Base-by-base conservation (phyloP, 1,140 invertebrate species). In the Theocolax elegans region DNA sequence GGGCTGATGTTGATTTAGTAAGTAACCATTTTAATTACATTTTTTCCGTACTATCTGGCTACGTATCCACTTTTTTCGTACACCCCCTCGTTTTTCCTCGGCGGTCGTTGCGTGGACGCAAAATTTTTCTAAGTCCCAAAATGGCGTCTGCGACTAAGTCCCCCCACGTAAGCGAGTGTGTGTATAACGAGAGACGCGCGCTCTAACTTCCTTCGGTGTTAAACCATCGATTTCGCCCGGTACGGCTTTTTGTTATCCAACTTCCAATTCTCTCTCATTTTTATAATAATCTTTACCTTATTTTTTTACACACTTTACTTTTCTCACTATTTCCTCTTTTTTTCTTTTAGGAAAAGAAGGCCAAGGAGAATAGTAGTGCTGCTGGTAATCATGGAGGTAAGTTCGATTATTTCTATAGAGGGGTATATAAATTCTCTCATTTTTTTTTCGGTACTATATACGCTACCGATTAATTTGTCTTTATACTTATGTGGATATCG, bases 81-180 rank as follows among this genome's bases (percentile, higher is more conserved):
- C 46, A 38, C 25, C 29, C 8, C 21, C 27, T 46, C 12, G 46
- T 75, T 74, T 73, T 9, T 27, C 42, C 66, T 81, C 82, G 77
- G 49, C 64, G 73, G 75, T 72, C 38, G 51, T 53, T 71, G 62
- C 79, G 25, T 63, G 71, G 77, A 80, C 76, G 84, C 87, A 85
- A 90, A 91, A 91, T 87, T 92, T 92, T 92, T 92, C 91, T 92
- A 93, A 92, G 91, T 92, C 91, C 90, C 89, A 92, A 92, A 91
- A 92, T 92, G 91, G 91, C 91, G 91, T 91, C 91, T 89, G 88
- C 87, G 88, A 88, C 88, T 89, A 90, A 90, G 88, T 90, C 88
- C 89, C n/a, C 84, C 54, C 62, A 60, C 63, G 63, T 75, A 74
- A 73, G 74, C 72, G 75, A 21, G 63, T 74, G 54, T 53, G 31